Conservation (phyloP, 2,888 invertebrate species). For the Muscina levida region DNA sequence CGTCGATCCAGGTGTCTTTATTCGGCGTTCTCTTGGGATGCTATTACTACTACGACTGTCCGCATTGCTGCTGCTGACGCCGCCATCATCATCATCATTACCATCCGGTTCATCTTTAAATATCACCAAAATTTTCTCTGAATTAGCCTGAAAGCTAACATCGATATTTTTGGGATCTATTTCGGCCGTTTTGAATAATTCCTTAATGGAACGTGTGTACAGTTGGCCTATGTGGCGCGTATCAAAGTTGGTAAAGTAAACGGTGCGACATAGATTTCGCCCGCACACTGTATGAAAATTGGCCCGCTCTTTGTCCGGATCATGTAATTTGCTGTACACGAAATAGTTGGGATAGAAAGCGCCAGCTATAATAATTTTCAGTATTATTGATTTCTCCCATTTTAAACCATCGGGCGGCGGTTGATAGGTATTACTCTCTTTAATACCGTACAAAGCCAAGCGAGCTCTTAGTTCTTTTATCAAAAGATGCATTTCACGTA, state of each 20-base stretch:
- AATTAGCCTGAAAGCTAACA: conserved; percentile 79
- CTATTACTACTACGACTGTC: background rate
- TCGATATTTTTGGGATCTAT: conserved; percentile 79
- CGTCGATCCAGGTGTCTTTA: conserved; percentile 83
- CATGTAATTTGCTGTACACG: conserved; percentile 81
- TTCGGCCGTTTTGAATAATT: conserved; percentile 80
- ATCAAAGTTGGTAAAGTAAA: conserved; percentile 84
- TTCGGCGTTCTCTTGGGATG: conserved; percentile 44
- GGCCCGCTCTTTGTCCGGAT: conserved; percentile 83
- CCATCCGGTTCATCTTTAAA: conserved; percentile 80
- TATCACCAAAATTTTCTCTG: conserved; percentile 85
- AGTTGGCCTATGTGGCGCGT: conserved; percentile 85
- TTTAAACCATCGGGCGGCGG: conserved; percentile 78
- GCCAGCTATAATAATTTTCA: conserved; percentile 82
- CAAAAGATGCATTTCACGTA: conserved; percentile 87
- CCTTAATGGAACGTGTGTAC: conserved; percentile 85
- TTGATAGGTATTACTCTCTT: conserved; percentile 79
- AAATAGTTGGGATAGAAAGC: conserved; percentile 98
- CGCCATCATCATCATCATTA: conserved; percentile 69
- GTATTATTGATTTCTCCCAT: conserved; percentile 82
- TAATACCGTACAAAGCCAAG: conserved; percentile 83
- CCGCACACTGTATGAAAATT: conserved; percentile 86
- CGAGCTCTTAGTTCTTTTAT: conserved; percentile 86
- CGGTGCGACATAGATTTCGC: conserved; percentile 88
- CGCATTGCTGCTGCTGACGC: conserved; percentile 43